Base-by-base conservation (phyloP, 2,888 invertebrate genomes). In the Lasioglossum leucozonium region DNA sequence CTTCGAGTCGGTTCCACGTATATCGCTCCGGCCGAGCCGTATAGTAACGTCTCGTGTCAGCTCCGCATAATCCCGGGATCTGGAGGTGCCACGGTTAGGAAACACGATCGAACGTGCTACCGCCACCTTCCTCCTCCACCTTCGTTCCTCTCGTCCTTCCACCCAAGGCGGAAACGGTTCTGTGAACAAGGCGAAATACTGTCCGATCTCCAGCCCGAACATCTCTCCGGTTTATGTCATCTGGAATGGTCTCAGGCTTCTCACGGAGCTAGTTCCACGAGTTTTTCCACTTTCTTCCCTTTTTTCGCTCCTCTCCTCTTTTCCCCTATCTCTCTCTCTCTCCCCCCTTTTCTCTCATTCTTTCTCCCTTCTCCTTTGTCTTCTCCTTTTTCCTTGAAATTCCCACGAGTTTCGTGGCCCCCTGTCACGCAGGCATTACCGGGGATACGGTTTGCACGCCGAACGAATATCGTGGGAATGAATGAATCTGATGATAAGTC, bases 41-140 rank as follows among this genome's bases (percentile, higher is more conserved):
- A 91, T 88, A 90, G 89, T 91, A 90, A 89, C 88, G 91, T 92
- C 91, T 92, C 93, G 91, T 93, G 93, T 93, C 92, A 92, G 91
- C 88, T 85, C 88, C 90, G 91, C 90, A 92, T 93, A 93, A 94
- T 93, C 93, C 93, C 79, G 84, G 92, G 92, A 93, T 93, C 91
- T 92, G 88, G 92, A 93, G 90, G 91, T 92, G 91, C 91, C 90
- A 91, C 88, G 92, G 92, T 92, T 92, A 91, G 93, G 92, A 92
- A 93, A 94, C 93, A 93, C 92, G 93, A 93, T 93, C 92, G 91
- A 91, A 92, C 91, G 84, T 79, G 65, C 89, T 55, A 67, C 84
- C 82, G 77, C 81, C 87, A 84, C 81, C 85, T 55, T n/a, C 10
- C 55, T n/a, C 55, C 55, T 77, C 74, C 69, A 13, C 67, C 37